Evolutionary conservation across 2,113 vertebrate species (phyloP).

Genomic region (Cranoglanis bouderius): DNA sequence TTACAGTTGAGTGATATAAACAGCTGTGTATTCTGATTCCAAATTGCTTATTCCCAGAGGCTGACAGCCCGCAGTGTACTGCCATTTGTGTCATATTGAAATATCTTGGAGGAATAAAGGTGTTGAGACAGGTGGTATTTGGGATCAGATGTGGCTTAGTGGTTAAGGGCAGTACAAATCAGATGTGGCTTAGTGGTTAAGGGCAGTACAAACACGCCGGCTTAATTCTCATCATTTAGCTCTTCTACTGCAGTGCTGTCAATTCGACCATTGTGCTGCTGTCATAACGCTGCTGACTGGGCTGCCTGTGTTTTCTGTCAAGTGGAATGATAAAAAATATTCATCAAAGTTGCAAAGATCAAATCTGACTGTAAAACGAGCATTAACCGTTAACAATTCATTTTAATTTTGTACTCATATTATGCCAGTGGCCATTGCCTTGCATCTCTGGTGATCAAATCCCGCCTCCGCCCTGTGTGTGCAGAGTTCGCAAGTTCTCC

Average conservation of each 20-base stretch:
- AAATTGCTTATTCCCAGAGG: constrained; percentile 32
- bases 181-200: constrained; percentile 11
- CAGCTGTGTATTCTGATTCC: constrained; percentile 18
- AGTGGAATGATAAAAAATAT: background rate
- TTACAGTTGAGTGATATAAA: constrained; percentile 29
- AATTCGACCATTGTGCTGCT: background rate
- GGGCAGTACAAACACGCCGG: background rate
- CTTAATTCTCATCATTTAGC: constrained; percentile 21
- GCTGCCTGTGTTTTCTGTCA: background rate
- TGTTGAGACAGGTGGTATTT: constrained; percentile 29
- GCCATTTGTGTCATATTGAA: constrained; percentile 13
- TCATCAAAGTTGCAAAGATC: background rate
- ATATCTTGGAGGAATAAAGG: constrained; percentile 19
- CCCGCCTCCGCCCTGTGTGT: no score
- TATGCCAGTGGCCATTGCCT: no score
- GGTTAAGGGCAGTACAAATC: background rate
- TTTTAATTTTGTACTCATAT: background rate
- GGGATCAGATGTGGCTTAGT: constrained; percentile 26
- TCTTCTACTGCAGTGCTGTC: constrained; percentile 24
- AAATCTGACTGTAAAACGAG: background rate
- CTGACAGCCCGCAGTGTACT: constrained; percentile 20
- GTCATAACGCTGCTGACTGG: background rate
- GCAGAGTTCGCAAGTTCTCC: no score
- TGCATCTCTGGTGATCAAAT: no score
- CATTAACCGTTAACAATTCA: background rate